A percentile compares a stretch with the other conserved stretches of the same genome.
Evolutionary conservation across 2,113 vertebrate genomes (phyloP).

Genomic region (Thinocorus orbignyianus): DNA sequence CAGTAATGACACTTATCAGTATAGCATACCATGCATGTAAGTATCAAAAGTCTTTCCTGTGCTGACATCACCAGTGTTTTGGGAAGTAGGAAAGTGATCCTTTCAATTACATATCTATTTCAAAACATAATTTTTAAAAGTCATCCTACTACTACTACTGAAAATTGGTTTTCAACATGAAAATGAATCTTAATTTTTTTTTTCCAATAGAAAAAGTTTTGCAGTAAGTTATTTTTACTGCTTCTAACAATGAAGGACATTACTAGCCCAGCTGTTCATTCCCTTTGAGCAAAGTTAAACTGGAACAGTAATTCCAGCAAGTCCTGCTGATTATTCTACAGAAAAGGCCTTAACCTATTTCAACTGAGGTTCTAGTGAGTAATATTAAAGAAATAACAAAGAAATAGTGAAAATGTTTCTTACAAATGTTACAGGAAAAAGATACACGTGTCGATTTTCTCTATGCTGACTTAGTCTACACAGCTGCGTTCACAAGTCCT

Average conservation of each 20-base stretch:
- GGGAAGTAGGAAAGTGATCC: background rate
- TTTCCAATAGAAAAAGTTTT: background rate
- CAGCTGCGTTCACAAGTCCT: background rate
- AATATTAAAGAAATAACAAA: background rate
- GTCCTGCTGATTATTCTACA: background rate
- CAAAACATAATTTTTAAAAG: background rate
- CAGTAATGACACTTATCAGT: background rate
- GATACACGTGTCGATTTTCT: background rate
- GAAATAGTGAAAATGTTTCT: background rate
- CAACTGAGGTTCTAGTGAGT: background rate
- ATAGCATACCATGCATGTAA: too few relatives aligned
- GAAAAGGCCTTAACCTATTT: background rate
- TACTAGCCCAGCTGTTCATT: background rate
- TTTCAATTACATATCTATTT: background rate
- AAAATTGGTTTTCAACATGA: background rate
- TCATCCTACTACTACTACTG: background rate
- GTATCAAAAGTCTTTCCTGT: background rate
- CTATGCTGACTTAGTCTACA: background rate
- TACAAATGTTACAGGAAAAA: background rate
- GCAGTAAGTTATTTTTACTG: background rate
- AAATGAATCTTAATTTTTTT: background rate
- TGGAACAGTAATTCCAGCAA: background rate
- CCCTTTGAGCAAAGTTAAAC: background rate
- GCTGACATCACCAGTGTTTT: background rate
- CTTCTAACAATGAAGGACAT: background rate